phyloP scores from a whole-genome alignment of 2,888 invertebrate species.

The Polietes domitor region DNA sequence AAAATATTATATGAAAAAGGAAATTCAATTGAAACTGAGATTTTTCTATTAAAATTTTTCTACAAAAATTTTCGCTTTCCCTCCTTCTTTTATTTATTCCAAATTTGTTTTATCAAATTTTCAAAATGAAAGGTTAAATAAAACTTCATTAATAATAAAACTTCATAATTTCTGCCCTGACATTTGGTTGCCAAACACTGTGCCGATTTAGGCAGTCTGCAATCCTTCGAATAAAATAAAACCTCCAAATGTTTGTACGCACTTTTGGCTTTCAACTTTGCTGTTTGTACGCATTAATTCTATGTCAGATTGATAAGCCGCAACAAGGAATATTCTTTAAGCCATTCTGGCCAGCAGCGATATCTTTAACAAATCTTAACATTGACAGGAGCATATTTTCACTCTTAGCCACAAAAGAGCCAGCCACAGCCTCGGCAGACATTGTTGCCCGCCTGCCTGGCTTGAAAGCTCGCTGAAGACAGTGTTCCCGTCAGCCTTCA shows the following conservation, averaged over 20 bases:
- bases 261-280: constrained; percentile 3
- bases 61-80: too few relatives aligned
- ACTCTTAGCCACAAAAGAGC: constrained; percentile 51
- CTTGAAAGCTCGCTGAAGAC: constrained; percentile 8
- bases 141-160: too few relatives aligned
- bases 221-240: not conserved
- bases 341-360: constrained; percentile 1
- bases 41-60: too few relatives aligned
- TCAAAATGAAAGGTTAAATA: too few relatives aligned
- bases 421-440: not conserved
- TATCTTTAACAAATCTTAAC: constrained; percentile 59
- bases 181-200: not conserved
- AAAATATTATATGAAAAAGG: too few relatives aligned
- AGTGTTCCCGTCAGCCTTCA: constrained; percentile 3
- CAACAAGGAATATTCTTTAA: not conserved
- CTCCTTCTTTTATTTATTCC: too few relatives aligned
- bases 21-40: too few relatives aligned
- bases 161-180: too few relatives aligned
- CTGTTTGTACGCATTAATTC: constrained; percentile 29
- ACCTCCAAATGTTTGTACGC: constrained; percentile 3
- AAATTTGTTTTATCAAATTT: too few relatives aligned
- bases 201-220: not conserved
- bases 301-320: constrained; percentile 34
- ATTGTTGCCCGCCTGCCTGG: constrained; percentile 18
- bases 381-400: constrained; percentile 66